phyloP scores from a whole-genome alignment of 2,113 vertebrate genomes.

The Oreochromis aureus region DNA sequence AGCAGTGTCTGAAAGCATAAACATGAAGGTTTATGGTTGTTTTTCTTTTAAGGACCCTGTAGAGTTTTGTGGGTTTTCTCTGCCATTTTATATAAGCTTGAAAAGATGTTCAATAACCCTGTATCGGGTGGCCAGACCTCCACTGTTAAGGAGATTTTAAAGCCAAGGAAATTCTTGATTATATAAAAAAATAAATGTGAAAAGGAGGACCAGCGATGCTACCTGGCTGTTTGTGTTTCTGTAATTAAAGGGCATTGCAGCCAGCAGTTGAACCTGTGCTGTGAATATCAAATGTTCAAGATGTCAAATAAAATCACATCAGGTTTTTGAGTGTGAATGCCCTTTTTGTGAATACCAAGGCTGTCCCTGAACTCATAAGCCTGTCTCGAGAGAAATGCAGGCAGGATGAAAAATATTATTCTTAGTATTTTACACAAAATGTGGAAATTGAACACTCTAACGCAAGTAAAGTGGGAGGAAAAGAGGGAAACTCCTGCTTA shows the following conservation, averaged over 20 bases:
- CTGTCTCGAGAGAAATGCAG: neutral
- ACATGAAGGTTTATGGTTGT: neutral
- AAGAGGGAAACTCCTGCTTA: neutral
- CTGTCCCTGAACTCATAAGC: neutral
- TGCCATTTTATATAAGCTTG: neutral
- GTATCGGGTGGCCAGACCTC: accelerated
- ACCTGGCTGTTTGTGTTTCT: neutral
- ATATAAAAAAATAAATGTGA: neutral
- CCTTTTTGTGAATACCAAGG: neutral
- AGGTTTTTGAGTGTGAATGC: neutral
- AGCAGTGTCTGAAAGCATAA: neutral
- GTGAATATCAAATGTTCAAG: conserved; percentile 20
- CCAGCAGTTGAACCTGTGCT: neutral
- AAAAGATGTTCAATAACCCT: neutral
- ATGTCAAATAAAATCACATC: conserved; percentile 5
- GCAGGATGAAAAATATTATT: neutral
- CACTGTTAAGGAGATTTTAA: neutral
- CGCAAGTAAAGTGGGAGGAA: neutral
- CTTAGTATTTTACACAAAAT: neutral
- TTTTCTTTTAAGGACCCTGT: neutral
- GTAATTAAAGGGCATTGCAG: neutral
- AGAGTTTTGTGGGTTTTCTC: neutral
- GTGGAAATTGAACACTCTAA: neutral
- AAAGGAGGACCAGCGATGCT: neutral
- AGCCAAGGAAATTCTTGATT: neutral